phyloP scores from a whole-genome alignment of 1,140 invertebrate genomes.

The Microplitis mediator region DNA sequence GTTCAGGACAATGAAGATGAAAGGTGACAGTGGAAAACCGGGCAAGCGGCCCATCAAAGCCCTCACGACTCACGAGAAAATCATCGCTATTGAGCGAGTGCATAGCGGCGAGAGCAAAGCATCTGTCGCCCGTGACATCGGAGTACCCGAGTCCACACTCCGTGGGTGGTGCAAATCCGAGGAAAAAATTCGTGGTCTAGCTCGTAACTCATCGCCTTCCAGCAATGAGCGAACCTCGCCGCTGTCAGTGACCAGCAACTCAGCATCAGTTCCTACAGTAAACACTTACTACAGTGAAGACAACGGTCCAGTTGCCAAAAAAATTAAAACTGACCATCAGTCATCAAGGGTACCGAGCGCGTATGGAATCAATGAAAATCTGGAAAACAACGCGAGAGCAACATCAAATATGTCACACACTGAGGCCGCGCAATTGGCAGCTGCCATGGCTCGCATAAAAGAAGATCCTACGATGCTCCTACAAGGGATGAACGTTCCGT shows the following conservation, averaged over 20 bases:
- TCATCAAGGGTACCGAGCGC: background rate
- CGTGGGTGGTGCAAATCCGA: slow-evolving; percentile 86
- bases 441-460: slow-evolving; percentile 41
- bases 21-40: slow-evolving; percentile 44
- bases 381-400: slow-evolving; percentile 27
- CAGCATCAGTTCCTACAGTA: slow-evolving; percentile 37
- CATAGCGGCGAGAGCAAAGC: slow-evolving; percentile 83
- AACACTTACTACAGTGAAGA: slow-evolving; percentile 46
- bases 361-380: slow-evolving; percentile 24
- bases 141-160: slow-evolving; percentile 81
- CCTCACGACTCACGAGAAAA: slow-evolving; percentile 75
- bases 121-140: slow-evolving; percentile 79
- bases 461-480: slow-evolving; percentile 43
- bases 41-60: slow-evolving; percentile 75
- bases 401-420: slow-evolving; percentile 26
- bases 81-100: slow-evolving; percentile 78
- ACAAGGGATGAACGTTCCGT: slow-evolving; percentile 33
- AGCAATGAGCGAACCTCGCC: slow-evolving; percentile 61
- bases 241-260: slow-evolving; percentile 62
- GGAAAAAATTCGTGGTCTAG: slow-evolving; percentile 75
- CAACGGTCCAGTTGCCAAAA: slow-evolving; percentile 40
- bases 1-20: slow-evolving; percentile 24
- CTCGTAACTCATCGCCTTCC: slow-evolving; percentile 67
- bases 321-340: slow-evolving; percentile 32
- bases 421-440: slow-evolving; percentile 39